These are phyloP conservation scores for Halcyon leucocephala DNA, from an alignment of 2,797 vertebrate species.

Conservation along the genomic window DNA sequence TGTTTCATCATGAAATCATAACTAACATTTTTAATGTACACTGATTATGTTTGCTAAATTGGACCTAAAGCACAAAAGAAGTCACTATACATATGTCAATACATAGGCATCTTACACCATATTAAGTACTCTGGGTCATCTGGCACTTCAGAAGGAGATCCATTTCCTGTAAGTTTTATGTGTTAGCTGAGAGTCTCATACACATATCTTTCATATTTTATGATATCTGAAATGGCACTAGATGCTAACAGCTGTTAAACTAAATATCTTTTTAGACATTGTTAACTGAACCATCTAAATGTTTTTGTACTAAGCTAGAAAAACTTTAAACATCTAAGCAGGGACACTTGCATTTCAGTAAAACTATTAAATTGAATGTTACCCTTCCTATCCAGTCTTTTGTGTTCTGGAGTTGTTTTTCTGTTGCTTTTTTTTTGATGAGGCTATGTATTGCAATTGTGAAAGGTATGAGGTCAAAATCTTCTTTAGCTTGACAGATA, in stretches of 20 bases:
- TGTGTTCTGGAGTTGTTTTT: not conserved
- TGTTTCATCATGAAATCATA: not conserved
- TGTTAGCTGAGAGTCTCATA: not conserved
- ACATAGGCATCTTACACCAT: rapidly evolving
- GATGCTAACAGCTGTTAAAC: not conserved
- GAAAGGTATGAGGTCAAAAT: not conserved
- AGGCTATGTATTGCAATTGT: not conserved
- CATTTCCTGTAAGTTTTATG: not conserved
- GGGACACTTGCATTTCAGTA: not conserved
- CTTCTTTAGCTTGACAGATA: not conserved
- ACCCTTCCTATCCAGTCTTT: not conserved
- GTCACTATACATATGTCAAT: not conserved
- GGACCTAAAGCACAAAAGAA: not conserved
- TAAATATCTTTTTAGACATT: not conserved
- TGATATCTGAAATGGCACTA: not conserved
- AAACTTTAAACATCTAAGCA: not conserved
- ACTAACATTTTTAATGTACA: not conserved
- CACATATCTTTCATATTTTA: not conserved
- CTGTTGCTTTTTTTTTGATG: not conserved
- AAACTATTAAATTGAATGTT: not conserved
- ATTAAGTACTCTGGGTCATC: not conserved
- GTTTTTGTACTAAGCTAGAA: not conserved
- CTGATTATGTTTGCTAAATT: not conserved
- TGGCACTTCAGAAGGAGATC: not conserved
- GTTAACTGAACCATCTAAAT: not conserved